These are phyloP conservation scores for Platorchestia sp. DNA, from an alignment of 1,140 invertebrate species.

Conservation along the genomic window DNA sequence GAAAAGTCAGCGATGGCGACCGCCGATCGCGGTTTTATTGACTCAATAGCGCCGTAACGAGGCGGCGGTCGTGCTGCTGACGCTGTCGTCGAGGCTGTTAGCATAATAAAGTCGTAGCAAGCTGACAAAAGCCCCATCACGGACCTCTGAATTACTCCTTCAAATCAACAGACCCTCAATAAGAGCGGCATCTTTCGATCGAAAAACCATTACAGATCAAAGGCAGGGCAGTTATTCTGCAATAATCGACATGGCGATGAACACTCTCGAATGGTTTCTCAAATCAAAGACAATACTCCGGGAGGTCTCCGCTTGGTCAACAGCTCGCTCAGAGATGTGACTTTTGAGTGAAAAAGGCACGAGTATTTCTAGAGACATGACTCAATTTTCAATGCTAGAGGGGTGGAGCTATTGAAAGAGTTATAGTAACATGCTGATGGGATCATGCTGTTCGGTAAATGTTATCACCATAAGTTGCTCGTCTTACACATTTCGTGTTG, in stretches of 20 bases:
- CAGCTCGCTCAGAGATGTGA: neutral
- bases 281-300: neutral
- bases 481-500: no score
- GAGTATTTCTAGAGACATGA: neutral
- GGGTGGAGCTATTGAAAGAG: no score
- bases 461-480: no score
- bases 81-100: neutral
- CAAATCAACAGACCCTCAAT: neutral
- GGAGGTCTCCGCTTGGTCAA: neutral
- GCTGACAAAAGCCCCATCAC: slow-evolving; percentile 16
- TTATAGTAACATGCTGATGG: no score
- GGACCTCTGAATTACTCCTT: neutral
- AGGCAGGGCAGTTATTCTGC: neutral
- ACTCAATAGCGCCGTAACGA: neutral
- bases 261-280: neutral
- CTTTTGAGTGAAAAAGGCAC: neutral
- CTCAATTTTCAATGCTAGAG: neutral
- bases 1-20: neutral
- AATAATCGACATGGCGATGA: neutral
- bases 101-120: slow-evolving; percentile 38
- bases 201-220: slow-evolving; percentile 23
- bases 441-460: no score
- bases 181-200: neutral
- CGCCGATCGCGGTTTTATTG: neutral
- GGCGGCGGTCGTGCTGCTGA: neutral